Base-by-base conservation (phyloP, 2,888 invertebrate species). In the Drosophila colorata region DNA sequence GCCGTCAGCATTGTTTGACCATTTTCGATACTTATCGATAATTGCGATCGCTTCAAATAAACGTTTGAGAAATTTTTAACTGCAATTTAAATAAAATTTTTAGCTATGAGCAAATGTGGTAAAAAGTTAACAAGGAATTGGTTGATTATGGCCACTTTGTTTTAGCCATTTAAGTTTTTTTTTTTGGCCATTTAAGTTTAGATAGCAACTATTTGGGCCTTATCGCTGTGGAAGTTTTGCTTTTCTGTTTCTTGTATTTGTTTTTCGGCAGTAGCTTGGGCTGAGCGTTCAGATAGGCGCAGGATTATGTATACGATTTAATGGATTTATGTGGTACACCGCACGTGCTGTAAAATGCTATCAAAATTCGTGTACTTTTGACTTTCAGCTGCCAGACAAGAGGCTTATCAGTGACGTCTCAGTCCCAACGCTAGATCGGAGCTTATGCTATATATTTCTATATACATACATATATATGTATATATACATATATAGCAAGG, bases 371-470 rank as follows among this genome's bases (percentile, higher is more conserved):
- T 69, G 76, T 53, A 61, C 72, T 75, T 72, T 63, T 63, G 72
- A 76, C 72, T 63, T 76, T 55, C 20, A 70, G 18, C 23, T 9
- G 20, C 6, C 14, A 40, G 37, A 23, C 20, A 20, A 43, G 4
- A 47, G 20, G 28, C 14, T 72, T 72, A 72, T 73, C 76, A 76
- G 72, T 70, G 72, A 76, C 77, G 72, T 73, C 46, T 16, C 5
- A 46, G 44, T 9, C 40, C 23, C 11, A 53, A 48, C 11, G 20
- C 7, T 35, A 20, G 35, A 38, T 28, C 43, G 44, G 35, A 47
- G 77, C 71, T 55, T 63, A 70, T 43, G 46, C 38, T 63, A 58
- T 49, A 75, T 4, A 31, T 35, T 48, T 43, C 16, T 18, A 35
- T 37, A 28, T 37, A 28, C n/a, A n/a, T n/a, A n/a, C n/a, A n/a